A percentile compares a stretch with the other conserved stretches of the same genome.
These are phyloP conservation scores for Oconnorella tubifera DNA, from an alignment of 2,888 invertebrate genomes.

Conservation along the genomic window DNA sequence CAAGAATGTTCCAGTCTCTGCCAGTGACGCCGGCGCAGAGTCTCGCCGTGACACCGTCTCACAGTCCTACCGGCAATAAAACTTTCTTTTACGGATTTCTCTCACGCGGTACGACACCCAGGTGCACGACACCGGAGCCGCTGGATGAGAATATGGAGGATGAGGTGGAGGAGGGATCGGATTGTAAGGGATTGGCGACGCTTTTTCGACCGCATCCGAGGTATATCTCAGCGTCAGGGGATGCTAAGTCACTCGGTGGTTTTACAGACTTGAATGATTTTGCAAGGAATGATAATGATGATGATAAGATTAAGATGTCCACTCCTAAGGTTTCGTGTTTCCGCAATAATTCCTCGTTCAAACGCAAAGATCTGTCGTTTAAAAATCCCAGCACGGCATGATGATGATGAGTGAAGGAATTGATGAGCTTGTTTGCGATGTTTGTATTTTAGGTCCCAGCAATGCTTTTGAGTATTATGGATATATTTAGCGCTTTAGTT, in stretches of 20 bases:
- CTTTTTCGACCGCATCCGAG: constrained; percentile 32
- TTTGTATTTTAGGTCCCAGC: too few relatives aligned
- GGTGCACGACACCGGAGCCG: constrained; percentile 18
- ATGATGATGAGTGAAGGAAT: too few relatives aligned
- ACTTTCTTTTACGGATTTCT: constrained; percentile 29
- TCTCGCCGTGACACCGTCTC: constrained; percentile 28
- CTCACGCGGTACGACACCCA: constrained; percentile 25
- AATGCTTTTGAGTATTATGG: too few relatives aligned
- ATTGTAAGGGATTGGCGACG: constrained; percentile 29
- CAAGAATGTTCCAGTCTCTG: constrained; percentile 31
- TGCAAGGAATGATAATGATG: not conserved
- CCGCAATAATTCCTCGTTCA: not conserved
- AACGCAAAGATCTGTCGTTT: not conserved
- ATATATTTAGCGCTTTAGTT: too few relatives aligned
- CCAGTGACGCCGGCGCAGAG: constrained; percentile 36
- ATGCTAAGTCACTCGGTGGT: not conserved
- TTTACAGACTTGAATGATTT: too few relatives aligned
- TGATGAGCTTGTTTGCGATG: too few relatives aligned
- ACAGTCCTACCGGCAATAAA: constrained; percentile 28
- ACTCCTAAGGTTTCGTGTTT: not conserved
- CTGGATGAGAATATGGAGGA: constrained; percentile 18
- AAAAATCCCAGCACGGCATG: not conserved
- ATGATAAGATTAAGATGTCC: not conserved
- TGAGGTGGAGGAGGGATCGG: constrained; percentile 3
- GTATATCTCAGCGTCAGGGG: constrained; percentile 22